Evolutionary conservation across 2,113 vertebrate species (phyloP).

Genomic region (Misgurnus anguillicaudatus): DNA sequence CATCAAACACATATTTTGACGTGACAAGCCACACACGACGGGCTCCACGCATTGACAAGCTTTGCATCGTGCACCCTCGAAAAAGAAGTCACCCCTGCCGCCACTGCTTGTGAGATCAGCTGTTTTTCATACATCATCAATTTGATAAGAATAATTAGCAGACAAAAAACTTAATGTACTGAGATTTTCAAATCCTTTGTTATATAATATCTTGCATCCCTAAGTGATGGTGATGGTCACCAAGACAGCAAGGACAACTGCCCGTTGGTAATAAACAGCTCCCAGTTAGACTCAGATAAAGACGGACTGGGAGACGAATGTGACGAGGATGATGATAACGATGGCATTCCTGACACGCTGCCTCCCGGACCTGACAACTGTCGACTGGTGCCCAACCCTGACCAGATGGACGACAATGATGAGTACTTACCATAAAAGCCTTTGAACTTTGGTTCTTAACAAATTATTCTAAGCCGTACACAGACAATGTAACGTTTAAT

Average conservation of each 20-base stretch:
- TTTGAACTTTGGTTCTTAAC: neutral
- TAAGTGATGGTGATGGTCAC: conserved; percentile 93
- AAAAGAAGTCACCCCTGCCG: too few species aligned
- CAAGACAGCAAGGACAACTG: conserved; percentile 98
- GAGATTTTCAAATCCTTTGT: neutral
- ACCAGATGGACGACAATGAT: conserved; percentile 93
- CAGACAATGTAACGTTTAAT: too few species aligned
- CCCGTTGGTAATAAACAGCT: conserved; percentile 91
- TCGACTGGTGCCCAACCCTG: conserved; percentile 92
- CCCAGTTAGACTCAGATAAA: conserved; percentile 94
- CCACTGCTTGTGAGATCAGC: too few species aligned
- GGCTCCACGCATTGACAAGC: too few species aligned
- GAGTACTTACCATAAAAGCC: conserved; percentile 52
- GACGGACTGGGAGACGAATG: conserved; percentile 94
- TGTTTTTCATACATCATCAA: too few species aligned
- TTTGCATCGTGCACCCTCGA: too few species aligned
- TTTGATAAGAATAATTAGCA: too few species aligned
- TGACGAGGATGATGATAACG: conserved; percentile 94
- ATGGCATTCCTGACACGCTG: conserved; percentile 87
- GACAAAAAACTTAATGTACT: neutral
- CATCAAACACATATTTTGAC: too few species aligned
- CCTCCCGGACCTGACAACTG: conserved; percentile 96
- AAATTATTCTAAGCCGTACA: too few species aligned
- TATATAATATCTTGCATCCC: conserved; percentile 28
- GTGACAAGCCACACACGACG: too few species aligned